Evolutionary conservation across 2,113 vertebrate species (phyloP).

Genomic region (Semnopithecus entellus): DNA sequence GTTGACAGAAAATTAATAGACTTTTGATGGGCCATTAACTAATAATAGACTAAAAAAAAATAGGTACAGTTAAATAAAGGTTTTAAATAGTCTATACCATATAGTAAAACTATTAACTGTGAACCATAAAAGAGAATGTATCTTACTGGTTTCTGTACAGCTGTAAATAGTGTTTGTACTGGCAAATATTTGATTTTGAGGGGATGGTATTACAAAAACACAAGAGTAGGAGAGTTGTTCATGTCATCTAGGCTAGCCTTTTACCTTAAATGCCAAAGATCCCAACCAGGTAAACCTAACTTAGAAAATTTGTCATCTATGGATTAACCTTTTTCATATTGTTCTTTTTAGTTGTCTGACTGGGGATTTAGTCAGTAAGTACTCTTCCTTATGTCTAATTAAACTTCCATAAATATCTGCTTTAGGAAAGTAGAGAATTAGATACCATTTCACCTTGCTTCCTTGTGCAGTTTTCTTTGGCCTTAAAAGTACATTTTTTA

Average conservation of each 20-base stretch:
- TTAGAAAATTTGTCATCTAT: background rate
- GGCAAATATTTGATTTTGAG: constrained; percentile 25
- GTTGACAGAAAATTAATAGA: background rate
- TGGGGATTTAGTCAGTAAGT: background rate
- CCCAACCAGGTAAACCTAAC: background rate
- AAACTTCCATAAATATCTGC: background rate
- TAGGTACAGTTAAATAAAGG: background rate
- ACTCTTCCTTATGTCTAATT: background rate
- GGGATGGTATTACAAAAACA: constrained; percentile 7
- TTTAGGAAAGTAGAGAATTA: background rate
- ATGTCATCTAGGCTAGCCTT: background rate
- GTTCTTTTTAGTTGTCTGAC: background rate
- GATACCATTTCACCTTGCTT: background rate
- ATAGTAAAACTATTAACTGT: constrained; percentile 35
- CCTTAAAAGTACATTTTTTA: background rate
- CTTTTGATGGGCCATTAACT: background rate
- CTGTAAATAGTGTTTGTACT: constrained; percentile 7
- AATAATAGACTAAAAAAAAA: background rate
- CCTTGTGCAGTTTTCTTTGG: background rate
- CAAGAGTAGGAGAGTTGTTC: background rate
- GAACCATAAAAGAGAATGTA: background rate
- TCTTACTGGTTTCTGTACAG: background rate
- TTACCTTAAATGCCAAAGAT: background rate
- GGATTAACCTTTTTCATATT: background rate
- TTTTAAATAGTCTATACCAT: background rate